Base-by-base conservation (phyloP, 2,888 invertebrate genomes). In the Volucella inanis region DNA sequence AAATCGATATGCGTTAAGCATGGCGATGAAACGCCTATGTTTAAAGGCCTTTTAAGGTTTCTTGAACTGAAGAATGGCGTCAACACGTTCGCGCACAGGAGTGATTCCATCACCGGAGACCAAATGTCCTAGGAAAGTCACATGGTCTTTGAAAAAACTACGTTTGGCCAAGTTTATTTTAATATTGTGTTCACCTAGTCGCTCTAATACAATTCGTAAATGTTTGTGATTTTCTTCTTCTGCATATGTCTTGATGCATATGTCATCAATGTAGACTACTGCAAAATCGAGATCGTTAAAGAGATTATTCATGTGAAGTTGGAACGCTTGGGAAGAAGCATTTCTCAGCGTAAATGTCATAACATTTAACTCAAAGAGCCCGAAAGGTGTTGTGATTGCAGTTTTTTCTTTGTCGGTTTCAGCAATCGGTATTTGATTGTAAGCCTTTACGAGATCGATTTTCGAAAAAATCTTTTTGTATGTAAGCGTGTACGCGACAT, bases 151-250 rank as follows among this genome's bases (percentile, higher is more conserved):
- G 18, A 43, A 72, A 31, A 87, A 82, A 6, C 72, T 62, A 74
- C 74, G 87, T 50, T 81, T 84, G 8, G 70, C 41, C 11, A 83
- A 11, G 22, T 79, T 87, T 31, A 85, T 72, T n/a, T 64, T 47
- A 10, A 86, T 49, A 14, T 50, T n/a, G 39, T 75, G 45, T 31
- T 74, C 14, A 14, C 72, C 52, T 11, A 80, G 41, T 49, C 75
- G 43, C n/a, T 68, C 57, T 11, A 79, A 72, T 39, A 84, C 59
- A 6, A 78, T 31, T 38, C 41, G 65, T 11, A 75, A 59, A 50
- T 86, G 77, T 41, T 31, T 12, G 18, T 49, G 70, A 18, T 82
- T 71, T 75, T 82, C 72, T 1, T 57, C 72, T 3, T 39, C 50
- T 10, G 80, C 76, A n/a, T n/a, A n/a, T n/a, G n/a, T n/a, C n/a